Evolutionary conservation across 2,797 vertebrate species (phyloP), one percentile per base, ranked within the genome.

Genomic region (Helarctos malayanus): DNA sequence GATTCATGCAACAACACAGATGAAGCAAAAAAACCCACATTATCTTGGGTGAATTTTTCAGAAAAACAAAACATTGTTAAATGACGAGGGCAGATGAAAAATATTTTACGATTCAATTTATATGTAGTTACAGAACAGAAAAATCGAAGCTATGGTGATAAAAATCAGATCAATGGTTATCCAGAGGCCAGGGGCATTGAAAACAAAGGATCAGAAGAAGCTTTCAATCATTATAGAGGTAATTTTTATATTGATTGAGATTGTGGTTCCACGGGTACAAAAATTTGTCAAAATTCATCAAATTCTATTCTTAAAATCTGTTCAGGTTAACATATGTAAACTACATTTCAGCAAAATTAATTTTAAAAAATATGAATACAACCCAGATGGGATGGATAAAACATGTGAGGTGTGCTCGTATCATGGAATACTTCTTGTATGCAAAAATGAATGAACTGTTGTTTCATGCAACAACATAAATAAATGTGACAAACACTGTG

Each of bases 221-320:
- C 0, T 71, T 87, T 78, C 13, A 65, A 10, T 83, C 10, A 45
- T 63, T 79, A 69, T 1, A 49, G 35, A 47, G 45, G 16, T 41
- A 78, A 81, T 32, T 80, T 88, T 52, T 68, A 32, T 45, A 7
- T 59, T 86, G 6, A 75, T 52, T 68, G 32, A 92, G 5, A 63
- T 13, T 57, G 18, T 82, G 13, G 5, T 86, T 79, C n/a, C 32
- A 85, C 38, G 49, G 0, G 1, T 59, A 10, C 52, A 80, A 21
- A 18, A 86, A 94, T 73, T 49, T 87, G 27, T 54, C 21, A 68
- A 89, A 83, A 90, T 1, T 87, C 38, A 69, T 13, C 25, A 65
- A 76, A 82, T 15, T 89, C 5, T 41, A 27, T 57, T 92, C 8
- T 92, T 96, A 84, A 97, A 79, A 59, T 89, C 7, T 63, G 7